Base-by-base conservation (phyloP, 2,888 invertebrate genomes). In the Myathropa florea region DNA sequence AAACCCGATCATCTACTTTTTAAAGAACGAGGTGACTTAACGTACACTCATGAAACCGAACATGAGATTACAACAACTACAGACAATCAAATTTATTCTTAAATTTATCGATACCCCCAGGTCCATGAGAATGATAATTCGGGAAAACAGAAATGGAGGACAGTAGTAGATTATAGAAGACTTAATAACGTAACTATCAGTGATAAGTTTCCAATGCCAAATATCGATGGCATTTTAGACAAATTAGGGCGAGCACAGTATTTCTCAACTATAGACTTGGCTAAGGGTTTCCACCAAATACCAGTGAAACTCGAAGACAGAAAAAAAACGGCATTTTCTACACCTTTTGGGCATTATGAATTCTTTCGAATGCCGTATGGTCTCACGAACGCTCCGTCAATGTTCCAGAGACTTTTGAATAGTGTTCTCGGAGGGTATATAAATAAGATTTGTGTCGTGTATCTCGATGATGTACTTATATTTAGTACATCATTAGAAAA, bases 401-500 rank as follows among this genome's bases (percentile, higher is more conserved):
- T 26, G 14, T 24, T 59, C n/a, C 57, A 59, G 10, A 24, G 26
- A 6, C 14, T 59, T 24, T 24, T 21, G 23, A 24, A 57, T 57
- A 6, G 18, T 14, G 3, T 57, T 4, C 26, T 57, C 3, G 18
- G 21, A 3, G 7, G 9, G 9, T 21, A 55, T n/a, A n/a, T n/a
- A n/a, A n/a, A n/a, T n/a, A n/a, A n/a, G 24, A 7, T 12, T 14
- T 12, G 10, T 12, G 12, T 57, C 57, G 24, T 57, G 2, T 21
- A 55, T 21, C 4, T 55, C 4, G 55, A 57, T 57, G 57, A 57
- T 57, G 18, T 59, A 14, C 59, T 59, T 59, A n/a, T 59, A n/a
- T 59, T 59, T 59, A 59, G 59, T 59, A 28, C 59, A 6, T 61
- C 60, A 61, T 30, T 61, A 28, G 57, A 59, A 26, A 28, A 60